phyloP scores from a whole-genome alignment of 2,888 invertebrate species.

The Nephrotoma flavescens region DNA sequence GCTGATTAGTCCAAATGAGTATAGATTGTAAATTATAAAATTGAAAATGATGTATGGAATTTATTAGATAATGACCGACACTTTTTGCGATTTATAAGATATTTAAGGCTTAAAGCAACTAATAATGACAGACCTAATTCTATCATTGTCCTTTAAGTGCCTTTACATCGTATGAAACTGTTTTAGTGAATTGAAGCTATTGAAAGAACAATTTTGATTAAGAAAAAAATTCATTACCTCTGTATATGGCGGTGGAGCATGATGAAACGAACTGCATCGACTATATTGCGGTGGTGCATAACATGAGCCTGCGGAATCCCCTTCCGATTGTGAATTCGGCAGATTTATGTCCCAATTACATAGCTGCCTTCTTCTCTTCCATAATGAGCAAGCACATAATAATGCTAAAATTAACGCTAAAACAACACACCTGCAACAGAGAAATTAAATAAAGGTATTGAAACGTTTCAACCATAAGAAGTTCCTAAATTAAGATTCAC shows the following conservation, averaged over 20 bases:
- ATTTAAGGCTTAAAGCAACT: no score
- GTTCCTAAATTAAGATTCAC: slow-evolving; percentile 15
- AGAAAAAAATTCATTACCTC: slow-evolving; percentile 40
- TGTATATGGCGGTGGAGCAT: slow-evolving; percentile 70
- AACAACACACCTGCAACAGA: slow-evolving; percentile 41
- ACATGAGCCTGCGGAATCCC: slow-evolving; percentile 64
- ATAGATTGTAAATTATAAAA: no score
- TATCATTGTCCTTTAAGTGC: no score
- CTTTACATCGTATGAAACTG: no score
- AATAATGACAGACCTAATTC: no score
- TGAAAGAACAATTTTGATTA: no score
- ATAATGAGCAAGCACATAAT: slow-evolving; percentile 51
- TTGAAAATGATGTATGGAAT: no score
- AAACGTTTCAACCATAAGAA: not conserved
- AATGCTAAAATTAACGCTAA: slow-evolving; percentile 54
- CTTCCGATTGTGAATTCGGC: slow-evolving; percentile 45
- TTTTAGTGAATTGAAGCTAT: no score
- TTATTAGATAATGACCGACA: no score
- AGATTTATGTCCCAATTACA: slow-evolving; percentile 39
- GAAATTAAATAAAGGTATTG: slow-evolving; percentile 11
- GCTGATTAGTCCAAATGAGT: no score
- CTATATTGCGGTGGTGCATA: slow-evolving; percentile 75
- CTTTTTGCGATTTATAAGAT: no score
- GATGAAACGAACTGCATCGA: slow-evolving; percentile 69
- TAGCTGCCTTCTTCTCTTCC: slow-evolving; percentile 37